Percentiles rank a stretch among this genome's conserved stretches.
These are phyloP conservation scores for Cotesia glomerata DNA, from an alignment of 1,140 invertebrate species.

Conservation along the genomic window DNA sequence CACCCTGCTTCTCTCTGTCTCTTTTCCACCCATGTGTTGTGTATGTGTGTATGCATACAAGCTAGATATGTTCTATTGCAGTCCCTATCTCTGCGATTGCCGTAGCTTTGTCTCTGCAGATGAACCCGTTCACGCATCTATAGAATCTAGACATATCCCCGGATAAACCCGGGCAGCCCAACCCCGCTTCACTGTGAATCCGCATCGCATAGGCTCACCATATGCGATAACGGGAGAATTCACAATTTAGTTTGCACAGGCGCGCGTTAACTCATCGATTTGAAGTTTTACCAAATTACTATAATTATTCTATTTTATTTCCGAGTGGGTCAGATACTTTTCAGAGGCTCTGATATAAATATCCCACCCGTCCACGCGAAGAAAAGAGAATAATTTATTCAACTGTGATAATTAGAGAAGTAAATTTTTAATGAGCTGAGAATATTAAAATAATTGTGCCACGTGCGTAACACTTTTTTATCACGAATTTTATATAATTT, in stretches of 20 bases:
- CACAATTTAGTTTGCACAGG: constrained; percentile 34
- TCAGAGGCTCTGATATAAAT: not conserved
- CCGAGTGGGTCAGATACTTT: not conserved
- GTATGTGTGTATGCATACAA: no score
- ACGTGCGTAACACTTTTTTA: no score
- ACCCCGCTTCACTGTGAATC: not conserved
- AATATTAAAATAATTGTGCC: no score
- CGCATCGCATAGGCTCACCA: constrained; percentile 27
- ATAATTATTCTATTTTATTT: constrained; percentile 11
- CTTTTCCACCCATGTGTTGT: not conserved
- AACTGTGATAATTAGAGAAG: no score
- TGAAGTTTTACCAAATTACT: constrained; percentile 18
- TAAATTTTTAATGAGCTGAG: no score
- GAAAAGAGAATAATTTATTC: no score
- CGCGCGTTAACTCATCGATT: constrained; percentile 19
- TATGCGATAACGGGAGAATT: constrained; percentile 31
- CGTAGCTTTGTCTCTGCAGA: constrained; percentile 9
- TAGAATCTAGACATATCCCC: constrained; percentile 38
- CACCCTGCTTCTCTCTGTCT: constrained; percentile 22
- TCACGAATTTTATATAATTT: no score
- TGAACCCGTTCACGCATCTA: constrained; percentile 30
- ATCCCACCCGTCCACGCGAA: no score
- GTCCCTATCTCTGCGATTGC: not conserved
- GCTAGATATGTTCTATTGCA: not conserved
- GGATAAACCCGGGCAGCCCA: constrained; percentile 30